These are phyloP conservation scores for Thelohanellus kitauei DNA, from an alignment of 30 jellyfish, hydroid and myxozoan genomes.

Conservation along the genomic window DNA sequence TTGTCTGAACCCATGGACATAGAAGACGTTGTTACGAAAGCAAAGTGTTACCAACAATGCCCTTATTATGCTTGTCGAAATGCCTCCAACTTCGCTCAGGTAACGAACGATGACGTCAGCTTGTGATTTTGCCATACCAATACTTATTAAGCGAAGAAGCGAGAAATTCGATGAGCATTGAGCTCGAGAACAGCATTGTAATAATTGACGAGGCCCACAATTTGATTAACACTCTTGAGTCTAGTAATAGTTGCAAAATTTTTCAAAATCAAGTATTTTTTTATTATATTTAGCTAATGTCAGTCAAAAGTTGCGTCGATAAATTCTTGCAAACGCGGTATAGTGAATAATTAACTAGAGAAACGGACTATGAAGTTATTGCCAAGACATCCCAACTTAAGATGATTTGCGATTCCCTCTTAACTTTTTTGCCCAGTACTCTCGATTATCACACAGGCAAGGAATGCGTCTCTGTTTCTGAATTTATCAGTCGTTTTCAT, in stretches of 20 bases:
- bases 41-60: constrained; percentile 27
- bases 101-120: constrained; percentile 5
- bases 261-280: constrained; percentile 21
- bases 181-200: constrained; percentile 25
- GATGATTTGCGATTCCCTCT: no score
- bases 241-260: constrained; percentile 27
- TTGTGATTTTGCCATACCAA: constrained; percentile 52
- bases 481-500: no score
- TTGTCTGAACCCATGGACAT: constrained; percentile 12
- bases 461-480: no score
- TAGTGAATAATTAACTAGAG: no score
- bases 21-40: constrained; percentile 30
- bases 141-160: constrained; percentile 40
- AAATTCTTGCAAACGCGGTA: no score
- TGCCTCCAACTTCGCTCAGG: constrained; percentile 46
- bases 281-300: not conserved
- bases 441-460: no score
- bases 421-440: no score
- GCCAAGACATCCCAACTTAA: no score
- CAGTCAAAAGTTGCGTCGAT: no score
- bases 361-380: no score
- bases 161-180: constrained; percentile 46
- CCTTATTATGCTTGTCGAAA: constrained; percentile 59
- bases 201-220: constrained; percentile 80
- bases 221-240: constrained; percentile 38